Base-by-base conservation (phyloP, 2,113 vertebrate species). In the Pelobates fuscus region DNA sequence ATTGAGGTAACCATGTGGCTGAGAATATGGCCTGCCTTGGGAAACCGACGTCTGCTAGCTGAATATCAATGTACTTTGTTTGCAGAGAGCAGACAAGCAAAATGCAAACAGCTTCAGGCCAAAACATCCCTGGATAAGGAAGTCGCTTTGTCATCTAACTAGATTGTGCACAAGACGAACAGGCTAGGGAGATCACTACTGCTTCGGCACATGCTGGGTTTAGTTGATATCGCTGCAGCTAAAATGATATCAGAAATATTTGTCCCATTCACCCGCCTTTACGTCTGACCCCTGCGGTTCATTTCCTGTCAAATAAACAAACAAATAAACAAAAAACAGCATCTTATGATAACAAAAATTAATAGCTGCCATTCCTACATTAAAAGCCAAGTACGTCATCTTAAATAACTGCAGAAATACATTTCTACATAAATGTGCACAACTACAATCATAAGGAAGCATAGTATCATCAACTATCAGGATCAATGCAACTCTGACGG, bases 91-190 rank as follows among this genome's bases (percentile, higher is more conserved):
- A 60, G 67, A 77, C 41, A 4, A 30, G 65, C 55, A 61, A 67
- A 67, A 77, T 68, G 73, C 64, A 77, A 77, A 77, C 65, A 67
- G 65, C 65, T 77, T 55, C 73, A 61, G 65, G 73, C 73, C 65
- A 67, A 63, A 77, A 52, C 65, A 77, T 77, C 43, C 26, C 20
- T 37, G 65, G 54, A 77, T 77, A 61, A 68, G 58, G 32, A 67
- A 68, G 65, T 57, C 25, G 54, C 59, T 67, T 67, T 67, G 63
- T 75, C 30, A 46, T 68, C 37, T 46, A 61, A 26, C 55, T 68
- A 68, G 65, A 61, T 24, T 52, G 73, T 61, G 46, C 15, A 41
- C 26, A 43, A 68, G 54, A 44, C 37, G 30, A 57, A 26, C 55
- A 60, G 65, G 27, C 57, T 77, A 26, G 64, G 64, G 73, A 77